Evolutionary conservation across 2,113 vertebrate genomes (phyloP), one percentile per base, ranked within the genome.

Genomic region (Litocranius walleri): DNA sequence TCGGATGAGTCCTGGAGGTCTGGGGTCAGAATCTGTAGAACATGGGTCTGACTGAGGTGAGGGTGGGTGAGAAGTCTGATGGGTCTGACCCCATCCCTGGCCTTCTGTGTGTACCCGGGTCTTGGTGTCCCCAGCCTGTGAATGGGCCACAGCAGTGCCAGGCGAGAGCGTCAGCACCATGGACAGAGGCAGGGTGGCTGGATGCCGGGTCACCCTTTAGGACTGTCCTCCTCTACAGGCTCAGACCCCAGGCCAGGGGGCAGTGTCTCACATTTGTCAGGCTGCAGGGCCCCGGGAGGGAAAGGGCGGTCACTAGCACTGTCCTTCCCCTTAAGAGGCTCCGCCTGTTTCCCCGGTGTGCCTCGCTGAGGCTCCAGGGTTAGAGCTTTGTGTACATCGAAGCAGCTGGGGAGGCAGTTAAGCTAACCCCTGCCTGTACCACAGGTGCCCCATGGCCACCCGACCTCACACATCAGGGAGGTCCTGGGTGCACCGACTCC

Each of bases 231-330:
- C 25, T 21, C 3, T 48, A 6, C 78, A 10, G 61, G 74, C n/a
- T 33, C n/a, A 40, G 85, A 13, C 14, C 25, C 23, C 5, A 29
- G 88, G 74, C 43, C 64, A 1, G 3, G 23, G 30, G 40, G 36
- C 25, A 2, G 30, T 5, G 13, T 2, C 11, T 29, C 36, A 27
- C 36, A 40, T 40, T 30, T 5, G 1, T 8, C 12, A 9, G 16
- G 10, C 48, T 29, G 43, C 0, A 2, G 21, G 40, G 50, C n/a
- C 29, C 0, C 0, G 0, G 16, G 56, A 14, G 43, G 74, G 71
- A 5, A 19, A 50, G 50, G 59, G 9, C 7, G 0, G 25, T 2
- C 30, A 23, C 27, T 25, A 10, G 19, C 5, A 0, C 16, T 7
- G n/a, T 50, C 43, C 56, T 36, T 43, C n/a, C 40, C 9, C 33